Evolutionary conservation across 2,113 vertebrate genomes (phyloP), one percentile per base, ranked within the genome.

Genomic region (Phainopepla nitens): DNA sequence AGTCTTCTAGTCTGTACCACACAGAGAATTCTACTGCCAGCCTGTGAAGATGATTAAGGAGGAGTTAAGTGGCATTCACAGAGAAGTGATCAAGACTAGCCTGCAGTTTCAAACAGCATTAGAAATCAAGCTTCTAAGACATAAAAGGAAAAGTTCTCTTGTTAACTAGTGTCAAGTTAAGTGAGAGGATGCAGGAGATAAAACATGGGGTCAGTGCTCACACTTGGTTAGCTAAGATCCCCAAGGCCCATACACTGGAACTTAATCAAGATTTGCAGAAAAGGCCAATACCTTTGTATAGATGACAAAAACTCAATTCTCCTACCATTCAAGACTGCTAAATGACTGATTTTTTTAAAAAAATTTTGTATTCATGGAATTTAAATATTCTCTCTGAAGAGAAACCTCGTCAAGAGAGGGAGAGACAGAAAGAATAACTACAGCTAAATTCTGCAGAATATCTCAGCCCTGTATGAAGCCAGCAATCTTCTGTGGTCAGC

Each of bases 81-180:
- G 27, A 80, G 79, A 86, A 96, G 54, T 66, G 85, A 88, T 73
- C 58, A 73, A 94, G 51, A n/a, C n/a, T n/a, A n/a, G 76, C 58
- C 80, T 83, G 47, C 35, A 86, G 92, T 80, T 95, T 95, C 82
- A 83, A 97, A 94, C 29, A 62, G 82, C 82, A 87, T 93, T 77
- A 81, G 47, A 94, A 94, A 97, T 90, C 50, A 81, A 90, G 54
- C 33, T 90, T 86, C 71, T n/a, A 50, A 42, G 42, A 65, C 47
- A 95, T 77, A 77, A 95, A 95, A 96, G 53, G 36, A 50, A 49
- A 92, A 89, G n/a, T 57, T 47, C 54, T 81, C 82, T 83, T 92
- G 82, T 73, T 97, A 92, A 93, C 93, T 92, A 93, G 41, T 16
- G 50, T 72, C 78, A 90, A 89, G 60, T 85, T 79, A 85, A 90